These are phyloP conservation scores for Ephialtes manifestator DNA, from an alignment of 2,888 invertebrate species.

Conservation along the genomic window DNA sequence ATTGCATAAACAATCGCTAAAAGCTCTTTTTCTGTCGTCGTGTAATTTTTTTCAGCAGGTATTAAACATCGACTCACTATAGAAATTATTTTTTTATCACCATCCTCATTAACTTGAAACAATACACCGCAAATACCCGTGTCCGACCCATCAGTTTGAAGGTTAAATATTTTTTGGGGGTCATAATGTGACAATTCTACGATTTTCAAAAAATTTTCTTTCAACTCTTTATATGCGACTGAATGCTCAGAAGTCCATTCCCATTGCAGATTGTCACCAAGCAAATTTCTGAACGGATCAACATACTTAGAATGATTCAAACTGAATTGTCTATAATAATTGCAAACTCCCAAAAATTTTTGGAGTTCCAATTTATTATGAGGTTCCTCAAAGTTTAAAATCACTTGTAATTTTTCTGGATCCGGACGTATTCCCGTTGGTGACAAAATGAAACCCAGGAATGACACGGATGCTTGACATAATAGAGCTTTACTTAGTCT, in stretches of 20 bases:
- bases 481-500: slow-evolving; percentile 74
- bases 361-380: slow-evolving; percentile 72
- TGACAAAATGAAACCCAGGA: slow-evolving; percentile 68
- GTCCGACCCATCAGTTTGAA: slow-evolving; percentile 66
- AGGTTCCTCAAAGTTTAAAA: slow-evolving; percentile 72
- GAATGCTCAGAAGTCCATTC: slow-evolving; percentile 57
- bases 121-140: slow-evolving; percentile 68
- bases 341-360: slow-evolving; percentile 64
- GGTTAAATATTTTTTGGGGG: slow-evolving; percentile 27
- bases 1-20: slow-evolving; percentile 51
- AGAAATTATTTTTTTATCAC: slow-evolving; percentile 30
- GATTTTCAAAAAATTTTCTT: too few relatives aligned
- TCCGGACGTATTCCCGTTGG: slow-evolving; percentile 28
- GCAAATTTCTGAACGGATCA: slow-evolving; percentile 53
- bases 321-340: slow-evolving; percentile 59
- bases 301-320: slow-evolving; percentile 39
- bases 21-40: slow-evolving; percentile 53
- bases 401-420: slow-evolving; percentile 64
- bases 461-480: slow-evolving; percentile 68
- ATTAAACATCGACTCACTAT: slow-evolving; percentile 70
- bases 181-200: slow-evolving; percentile 62
- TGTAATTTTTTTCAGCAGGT: slow-evolving; percentile 36
- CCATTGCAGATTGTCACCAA: slow-evolving; percentile 44
- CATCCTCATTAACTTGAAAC: slow-evolving; percentile 64
- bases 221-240: slow-evolving; percentile 44